Evolutionary conservation across 2,113 vertebrate genomes (phyloP).

Genomic region (Micromys minutus): DNA sequence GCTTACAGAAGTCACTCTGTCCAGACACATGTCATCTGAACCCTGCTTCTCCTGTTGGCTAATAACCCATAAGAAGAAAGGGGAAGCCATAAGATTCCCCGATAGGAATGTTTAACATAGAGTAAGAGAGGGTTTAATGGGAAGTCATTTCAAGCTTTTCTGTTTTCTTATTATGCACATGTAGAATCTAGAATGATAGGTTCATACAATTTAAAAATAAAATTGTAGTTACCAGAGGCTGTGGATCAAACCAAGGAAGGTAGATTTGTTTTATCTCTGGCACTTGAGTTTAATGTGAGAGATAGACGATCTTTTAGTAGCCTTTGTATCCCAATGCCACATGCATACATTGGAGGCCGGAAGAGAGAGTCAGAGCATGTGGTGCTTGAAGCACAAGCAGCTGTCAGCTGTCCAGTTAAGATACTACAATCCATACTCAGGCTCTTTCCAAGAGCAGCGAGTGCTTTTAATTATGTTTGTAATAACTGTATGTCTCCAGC

Average conservation of each 20-base stretch:
- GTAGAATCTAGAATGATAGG: not conserved
- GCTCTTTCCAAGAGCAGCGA: too few relatives aligned
- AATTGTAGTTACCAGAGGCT: not conserved
- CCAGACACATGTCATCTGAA: too few relatives aligned
- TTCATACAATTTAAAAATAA: not conserved
- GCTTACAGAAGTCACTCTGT: too few relatives aligned
- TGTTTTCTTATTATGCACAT: not conserved
- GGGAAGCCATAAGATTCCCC: not conserved
- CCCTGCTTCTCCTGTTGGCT: too few relatives aligned
- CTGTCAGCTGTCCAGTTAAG: too few relatives aligned
- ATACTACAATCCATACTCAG: too few relatives aligned
- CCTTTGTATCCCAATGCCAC: not conserved
- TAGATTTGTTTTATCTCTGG: fast-evolving
- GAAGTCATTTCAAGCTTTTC: not conserved
- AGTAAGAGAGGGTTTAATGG: not conserved
- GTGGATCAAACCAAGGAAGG: not conserved
- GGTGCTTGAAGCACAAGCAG: not conserved
- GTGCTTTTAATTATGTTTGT: not conserved
- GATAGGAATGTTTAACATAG: not conserved
- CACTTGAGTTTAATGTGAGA: not conserved
- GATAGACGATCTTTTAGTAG: too few relatives aligned
- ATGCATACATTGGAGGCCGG: not conserved
- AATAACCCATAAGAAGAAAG: too few relatives aligned
- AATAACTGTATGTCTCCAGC: not conserved
- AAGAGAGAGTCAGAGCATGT: not conserved